Base-by-base conservation (phyloP, 2,113 vertebrate species). In the Columba janthina region DNA sequence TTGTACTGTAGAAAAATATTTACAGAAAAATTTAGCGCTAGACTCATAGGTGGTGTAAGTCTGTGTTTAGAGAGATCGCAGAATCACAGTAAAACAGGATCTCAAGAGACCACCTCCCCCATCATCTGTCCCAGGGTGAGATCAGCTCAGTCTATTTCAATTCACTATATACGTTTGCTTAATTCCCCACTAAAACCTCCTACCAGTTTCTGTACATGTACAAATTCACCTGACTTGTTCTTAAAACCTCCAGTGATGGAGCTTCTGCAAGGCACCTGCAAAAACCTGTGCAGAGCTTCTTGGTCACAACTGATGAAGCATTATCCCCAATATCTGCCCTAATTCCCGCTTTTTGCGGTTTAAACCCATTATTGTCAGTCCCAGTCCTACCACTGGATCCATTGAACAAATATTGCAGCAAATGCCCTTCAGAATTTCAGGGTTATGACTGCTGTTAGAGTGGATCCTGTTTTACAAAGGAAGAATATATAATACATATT, bases 121-220 rank as follows among this genome's bases (percentile, higher is more conserved):
- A 22, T 56, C 48, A n/a, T 28, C 57, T 69, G 6, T 22, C 34
- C 38, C 11, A 44, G 22, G 31, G 20, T 11, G 34, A 10, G 29
- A 61, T 44, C 70, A 60, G 5, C 24, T 5, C 17, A 17, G 8
- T 6, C 5, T 56, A 9, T 34, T 71, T 46, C 34, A 48, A 13
- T 53, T 91, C 19, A 56, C 36, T 16, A 0, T 10, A 8, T 51
- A 57, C 26, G 0, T 69, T 83, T 61, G 7, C 13, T 79, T 34
- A 82, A 40, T 60, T 82, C 21, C 34, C 67, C 25, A 25, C 0
- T 81, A 57, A 66, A 71, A 44, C 42, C 16, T 54, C 14, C 3
- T 42, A 51, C 10, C 19, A 28, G 4, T 10, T 82, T 91, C 85
- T 64, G 17, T 46, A 18, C 25, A 15, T 0, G 0, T 51, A 4